Percentiles rank a stretch among this genome's conserved stretches.
Evolutionary conservation across 2,797 vertebrate species (phyloP).

Genomic region (Anniella stebbinsi): DNA sequence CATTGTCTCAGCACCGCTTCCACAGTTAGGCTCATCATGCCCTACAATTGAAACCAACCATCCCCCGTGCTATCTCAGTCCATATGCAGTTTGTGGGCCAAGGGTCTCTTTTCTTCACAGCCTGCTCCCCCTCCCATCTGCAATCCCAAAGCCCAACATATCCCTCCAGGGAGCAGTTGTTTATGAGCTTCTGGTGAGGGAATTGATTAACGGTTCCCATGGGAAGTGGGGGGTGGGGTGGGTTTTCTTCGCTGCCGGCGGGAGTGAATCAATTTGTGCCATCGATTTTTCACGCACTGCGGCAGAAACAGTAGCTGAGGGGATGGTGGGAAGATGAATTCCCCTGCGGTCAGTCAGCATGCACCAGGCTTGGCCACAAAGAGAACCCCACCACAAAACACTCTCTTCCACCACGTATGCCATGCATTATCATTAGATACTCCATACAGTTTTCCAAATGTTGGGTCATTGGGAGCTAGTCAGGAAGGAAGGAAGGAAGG

Average conservation of each 20-base stretch:
- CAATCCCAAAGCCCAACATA: conserved; percentile 35
- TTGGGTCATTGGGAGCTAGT: not conserved
- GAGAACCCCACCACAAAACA: not conserved
- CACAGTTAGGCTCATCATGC: not conserved
- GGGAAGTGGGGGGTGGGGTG: conserved; percentile 40
- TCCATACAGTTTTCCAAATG: not conserved
- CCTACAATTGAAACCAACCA: not conserved
- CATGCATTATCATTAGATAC: not conserved
- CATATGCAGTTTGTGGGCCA: not conserved
- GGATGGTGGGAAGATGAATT: conserved; percentile 53
- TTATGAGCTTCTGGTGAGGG: conserved; percentile 51
- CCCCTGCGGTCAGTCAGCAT: conserved; percentile 44
- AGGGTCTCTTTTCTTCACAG: conserved; percentile 7
- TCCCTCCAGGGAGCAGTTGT: conserved; percentile 34
- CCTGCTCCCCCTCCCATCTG: conserved; percentile 43
- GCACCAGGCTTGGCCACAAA: conserved; percentile 32
- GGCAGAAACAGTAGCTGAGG: conserved; percentile 62
- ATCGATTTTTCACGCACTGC: conserved; percentile 79
- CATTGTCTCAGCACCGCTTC: not conserved
- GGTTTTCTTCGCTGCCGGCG: conserved; percentile 42
- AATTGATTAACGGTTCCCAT: conserved; percentile 52
- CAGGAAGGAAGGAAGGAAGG: not conserved
- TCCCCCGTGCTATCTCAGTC: not conserved
- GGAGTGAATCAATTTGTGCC: conserved; percentile 72
- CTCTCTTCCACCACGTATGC: not conserved